Evolutionary conservation across 2,113 vertebrate genomes (phyloP), one percentile per base, ranked within the genome.

Genomic region (Paracanthobrama guichenoti): DNA sequence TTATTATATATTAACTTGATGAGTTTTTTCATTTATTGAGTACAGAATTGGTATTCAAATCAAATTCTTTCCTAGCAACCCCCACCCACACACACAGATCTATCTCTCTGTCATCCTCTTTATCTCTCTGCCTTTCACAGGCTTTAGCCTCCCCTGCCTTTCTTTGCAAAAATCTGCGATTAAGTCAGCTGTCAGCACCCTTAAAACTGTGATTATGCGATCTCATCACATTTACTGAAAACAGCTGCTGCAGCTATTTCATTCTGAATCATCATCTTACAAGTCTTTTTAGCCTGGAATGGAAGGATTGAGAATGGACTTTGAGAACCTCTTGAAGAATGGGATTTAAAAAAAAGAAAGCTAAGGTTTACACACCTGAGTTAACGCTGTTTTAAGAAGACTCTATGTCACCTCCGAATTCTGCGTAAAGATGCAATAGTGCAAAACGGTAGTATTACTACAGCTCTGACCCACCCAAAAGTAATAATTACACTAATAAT

Each of bases 141-240:
- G 71, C 71, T 24, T 73, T 73, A 73, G 71, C 71, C n/a, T 73
- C 71, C 71, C n/a, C 39, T 48, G 71, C 42, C 42, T 73, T 73
- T 73, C 20, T 71, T 73, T 48, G 13, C 6, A 48, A 73, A 73
- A 73, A 73, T 73, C 39, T 46, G 71, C 39, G 42, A 73, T 73
- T 73, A 73, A 48, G 22, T 72, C 66, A 22, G 18, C 69, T 73
- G 42, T 69, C 71, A 73, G 71, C 71, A 48, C 42, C 42, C 71
- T 48, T 73, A 73, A 46, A 46, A 73, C 71, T 73, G 71, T 48
- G 71, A 44, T 73, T 48, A 73, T 48, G 71, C 71, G 42, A 73
- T 48, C 42, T 73, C 71, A 73, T 48, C 71, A 73, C 71, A 73
- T 73, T 73, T 73, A 73, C 71, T 48, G 42, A 48, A 73, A 48